Evolutionary conservation across 2,888 invertebrate species (phyloP).

Genomic region (Gryllus longicercus): DNA sequence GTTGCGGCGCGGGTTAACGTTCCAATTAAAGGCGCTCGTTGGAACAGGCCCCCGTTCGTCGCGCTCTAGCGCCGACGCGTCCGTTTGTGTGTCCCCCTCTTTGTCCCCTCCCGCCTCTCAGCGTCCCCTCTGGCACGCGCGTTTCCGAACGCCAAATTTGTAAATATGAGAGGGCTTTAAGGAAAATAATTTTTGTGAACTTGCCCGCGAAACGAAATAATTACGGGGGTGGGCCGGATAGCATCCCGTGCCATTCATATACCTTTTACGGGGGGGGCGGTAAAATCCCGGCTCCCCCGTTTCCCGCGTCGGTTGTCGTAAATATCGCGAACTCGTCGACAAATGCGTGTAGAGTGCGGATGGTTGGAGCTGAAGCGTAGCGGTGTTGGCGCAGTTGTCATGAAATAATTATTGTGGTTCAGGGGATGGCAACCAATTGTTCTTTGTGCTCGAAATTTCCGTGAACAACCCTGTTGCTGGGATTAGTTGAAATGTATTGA

Average conservation of each 20-base stretch:
- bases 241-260: background rate
- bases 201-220: background rate
- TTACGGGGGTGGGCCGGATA: background rate
- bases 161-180: conserved; percentile 1
- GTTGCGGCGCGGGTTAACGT: conserved; percentile 7
- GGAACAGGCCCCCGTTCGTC: background rate
- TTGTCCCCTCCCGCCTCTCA: background rate
- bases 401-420: background rate
- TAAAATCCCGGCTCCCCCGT: background rate
- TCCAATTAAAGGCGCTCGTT: conserved; percentile 8
- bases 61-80: background rate
- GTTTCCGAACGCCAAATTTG: background rate
- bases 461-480: no score
- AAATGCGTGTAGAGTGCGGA: background rate
- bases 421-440: no score
- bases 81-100: background rate
- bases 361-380: background rate
- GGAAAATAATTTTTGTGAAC: conserved; percentile 10
- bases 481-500: no score
- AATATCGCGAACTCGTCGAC: background rate
- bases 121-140: no score
- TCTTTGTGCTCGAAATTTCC: no score
- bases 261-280: background rate
- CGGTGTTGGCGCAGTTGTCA: background rate
- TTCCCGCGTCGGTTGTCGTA: background rate